Conservation (phyloP, 2,888 invertebrate genomes). For the Parnassius mnemosyne region DNA sequence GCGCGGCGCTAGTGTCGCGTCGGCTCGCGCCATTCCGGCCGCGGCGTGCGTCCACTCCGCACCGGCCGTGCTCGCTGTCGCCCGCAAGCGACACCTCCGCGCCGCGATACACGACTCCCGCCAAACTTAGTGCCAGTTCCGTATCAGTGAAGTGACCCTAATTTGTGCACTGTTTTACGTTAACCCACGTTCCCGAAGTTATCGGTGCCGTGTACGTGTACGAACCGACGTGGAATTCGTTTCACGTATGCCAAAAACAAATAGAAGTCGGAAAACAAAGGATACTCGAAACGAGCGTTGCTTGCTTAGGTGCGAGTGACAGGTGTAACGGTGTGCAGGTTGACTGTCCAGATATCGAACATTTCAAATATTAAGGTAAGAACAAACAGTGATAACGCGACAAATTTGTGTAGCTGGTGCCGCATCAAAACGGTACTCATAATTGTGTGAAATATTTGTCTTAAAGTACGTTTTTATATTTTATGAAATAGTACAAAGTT, state of each 20-base stretch:
- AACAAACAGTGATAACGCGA: conserved; percentile 18
- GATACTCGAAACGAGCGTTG: conserved; percentile 55
- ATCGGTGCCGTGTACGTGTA: conserved; percentile 26
- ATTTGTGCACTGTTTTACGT: conserved; percentile 25
- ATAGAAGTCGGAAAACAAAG: conserved; percentile 72
- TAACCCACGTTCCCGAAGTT: not conserved
- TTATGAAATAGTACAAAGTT: conserved; percentile 30
- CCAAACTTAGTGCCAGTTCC: conserved; percentile 48
- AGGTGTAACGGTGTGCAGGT: conserved; percentile 45
- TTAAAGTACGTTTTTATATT: conserved; percentile 31
- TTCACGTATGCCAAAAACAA: conserved; percentile 71
- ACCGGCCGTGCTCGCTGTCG: conserved; percentile 50
- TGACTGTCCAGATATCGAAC: conserved; percentile 28
- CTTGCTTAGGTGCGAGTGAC: conserved; percentile 73
- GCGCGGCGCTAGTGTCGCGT: conserved; percentile 52
- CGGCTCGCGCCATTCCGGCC: conserved; percentile 72
- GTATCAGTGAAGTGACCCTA: conserved; percentile 33
- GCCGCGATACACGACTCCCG: conserved; percentile 47
- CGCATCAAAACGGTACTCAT: not conserved
- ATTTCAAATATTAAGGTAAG: conserved; percentile 32
- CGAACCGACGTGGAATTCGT: conserved; percentile 61
- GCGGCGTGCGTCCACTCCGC: conserved; percentile 68
- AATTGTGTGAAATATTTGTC: not conserved
- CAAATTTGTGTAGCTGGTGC: not conserved
- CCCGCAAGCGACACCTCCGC: conserved; percentile 38